These are phyloP conservation scores for Cuculus canorus DNA, from an alignment of 2,797 vertebrate genomes.

Conservation along the genomic window DNA sequence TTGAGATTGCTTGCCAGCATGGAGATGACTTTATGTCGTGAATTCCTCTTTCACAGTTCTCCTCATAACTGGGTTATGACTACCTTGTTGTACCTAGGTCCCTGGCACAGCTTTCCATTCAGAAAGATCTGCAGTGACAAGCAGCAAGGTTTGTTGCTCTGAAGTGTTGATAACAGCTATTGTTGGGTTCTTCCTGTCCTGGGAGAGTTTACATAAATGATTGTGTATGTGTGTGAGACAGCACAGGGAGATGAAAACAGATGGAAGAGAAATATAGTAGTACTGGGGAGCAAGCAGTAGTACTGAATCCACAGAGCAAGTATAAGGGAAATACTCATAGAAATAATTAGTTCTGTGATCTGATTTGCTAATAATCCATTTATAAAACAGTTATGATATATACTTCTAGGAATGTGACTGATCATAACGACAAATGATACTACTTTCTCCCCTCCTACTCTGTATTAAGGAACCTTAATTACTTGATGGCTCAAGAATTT, in stretches of 20 bases:
- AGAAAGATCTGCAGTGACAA: constrained; percentile 8
- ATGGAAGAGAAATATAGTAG: background rate
- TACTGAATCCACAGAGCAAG: background rate
- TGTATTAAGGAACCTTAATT: constrained; percentile 74
- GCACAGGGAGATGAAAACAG: background rate
- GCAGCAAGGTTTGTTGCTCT: background rate
- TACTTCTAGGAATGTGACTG: constrained; percentile 68
- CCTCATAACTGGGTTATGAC: background rate
- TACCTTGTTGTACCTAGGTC: background rate
- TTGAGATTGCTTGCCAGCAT: background rate
- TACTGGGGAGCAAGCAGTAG: background rate
- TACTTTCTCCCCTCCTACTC: constrained; percentile 60
- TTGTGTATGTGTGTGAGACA: background rate
- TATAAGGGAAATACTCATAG: constrained; percentile 18
- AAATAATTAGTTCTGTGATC: constrained; percentile 58
- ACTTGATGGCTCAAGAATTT: constrained; percentile 79
- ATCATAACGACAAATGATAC: constrained; percentile 59
- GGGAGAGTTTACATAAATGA: background rate
- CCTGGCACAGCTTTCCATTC: background rate
- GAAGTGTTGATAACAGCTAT: background rate
- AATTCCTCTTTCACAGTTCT: constrained; percentile 30
- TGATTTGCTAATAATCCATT: constrained; percentile 66
- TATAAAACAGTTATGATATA: constrained; percentile 65
- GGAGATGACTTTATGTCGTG: constrained; percentile 7
- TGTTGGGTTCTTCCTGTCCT: constrained; percentile 10